phyloP scores from a whole-genome alignment of 2,797 vertebrate species.

The Falco concolor region DNA sequence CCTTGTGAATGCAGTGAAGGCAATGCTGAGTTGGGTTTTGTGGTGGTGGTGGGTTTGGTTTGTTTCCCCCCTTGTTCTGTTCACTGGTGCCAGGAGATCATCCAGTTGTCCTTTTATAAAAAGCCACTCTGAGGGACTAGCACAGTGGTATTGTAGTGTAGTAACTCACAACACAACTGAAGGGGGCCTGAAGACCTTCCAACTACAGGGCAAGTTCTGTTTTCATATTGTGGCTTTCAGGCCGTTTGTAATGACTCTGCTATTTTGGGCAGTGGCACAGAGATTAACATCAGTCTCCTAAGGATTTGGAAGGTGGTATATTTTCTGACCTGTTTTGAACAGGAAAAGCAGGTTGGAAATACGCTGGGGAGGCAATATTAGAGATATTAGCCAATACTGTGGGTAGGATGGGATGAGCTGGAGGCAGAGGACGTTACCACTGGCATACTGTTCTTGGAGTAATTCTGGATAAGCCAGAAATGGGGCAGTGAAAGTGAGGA shows the following conservation, averaged over 20 bases:
- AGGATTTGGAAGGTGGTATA: background rate
- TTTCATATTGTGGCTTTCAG: background rate
- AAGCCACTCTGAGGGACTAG: background rate
- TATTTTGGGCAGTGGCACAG: background rate
- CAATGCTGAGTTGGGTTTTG: background rate
- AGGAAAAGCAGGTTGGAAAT: background rate
- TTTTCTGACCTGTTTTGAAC: background rate
- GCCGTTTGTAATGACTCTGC: background rate
- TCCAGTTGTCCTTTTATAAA: background rate
- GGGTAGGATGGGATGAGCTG: background rate
- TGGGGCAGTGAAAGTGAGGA: background rate
- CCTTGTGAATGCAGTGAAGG: background rate
- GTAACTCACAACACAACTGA: background rate
- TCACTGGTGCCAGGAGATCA: background rate
- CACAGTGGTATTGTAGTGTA: fast-evolving
- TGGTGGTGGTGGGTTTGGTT: background rate
- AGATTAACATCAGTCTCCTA: background rate
- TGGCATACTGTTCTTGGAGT: background rate
- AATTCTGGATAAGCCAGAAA: background rate
- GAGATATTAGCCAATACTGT: background rate
- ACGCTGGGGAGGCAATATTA: background rate
- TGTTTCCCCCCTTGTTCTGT: background rate
- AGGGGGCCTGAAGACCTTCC: background rate
- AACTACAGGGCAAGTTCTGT: background rate
- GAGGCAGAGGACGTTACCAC: background rate